Conservation (phyloP, 2,113 vertebrate species). For the Dicerorhinus sumatrensis region DNA sequence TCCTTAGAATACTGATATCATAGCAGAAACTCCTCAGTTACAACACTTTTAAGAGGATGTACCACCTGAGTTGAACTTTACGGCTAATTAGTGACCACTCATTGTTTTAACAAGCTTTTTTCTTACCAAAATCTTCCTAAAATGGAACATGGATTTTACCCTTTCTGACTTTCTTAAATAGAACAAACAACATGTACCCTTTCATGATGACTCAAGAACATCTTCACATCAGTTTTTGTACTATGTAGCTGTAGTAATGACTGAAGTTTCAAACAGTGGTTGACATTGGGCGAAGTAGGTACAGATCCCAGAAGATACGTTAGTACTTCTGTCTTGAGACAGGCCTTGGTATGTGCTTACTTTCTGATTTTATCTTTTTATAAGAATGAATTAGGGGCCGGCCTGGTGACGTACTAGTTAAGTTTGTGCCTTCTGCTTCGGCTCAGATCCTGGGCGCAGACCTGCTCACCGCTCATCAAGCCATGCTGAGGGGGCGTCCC, state of each 20-base stretch:
- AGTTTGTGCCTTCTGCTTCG: too few species aligned
- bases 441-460: too few species aligned
- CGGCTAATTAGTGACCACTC: neutral
- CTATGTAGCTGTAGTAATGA: neutral
- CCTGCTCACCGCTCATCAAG: too few species aligned
- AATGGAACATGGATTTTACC: neutral
- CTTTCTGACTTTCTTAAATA: neutral
- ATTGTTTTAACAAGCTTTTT: neutral
- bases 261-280: neutral
- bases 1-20: neutral
- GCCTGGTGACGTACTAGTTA: too few species aligned
- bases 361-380: slow-evolving; percentile 37
- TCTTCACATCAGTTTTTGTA: slow-evolving; percentile 20
- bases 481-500: too few species aligned
- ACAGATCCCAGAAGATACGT: neutral
- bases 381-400: neutral
- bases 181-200: neutral
- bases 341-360: neutral
- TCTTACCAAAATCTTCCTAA: neutral
- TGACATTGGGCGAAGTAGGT: neutral
- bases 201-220: neutral
- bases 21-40: neutral
- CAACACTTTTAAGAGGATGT: neutral
- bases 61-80: neutral
- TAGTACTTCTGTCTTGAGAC: neutral